These are phyloP conservation scores for Coryphaenoides rupestris DNA, from an alignment of 2,113 vertebrate genomes.

Conservation along the genomic window DNA sequence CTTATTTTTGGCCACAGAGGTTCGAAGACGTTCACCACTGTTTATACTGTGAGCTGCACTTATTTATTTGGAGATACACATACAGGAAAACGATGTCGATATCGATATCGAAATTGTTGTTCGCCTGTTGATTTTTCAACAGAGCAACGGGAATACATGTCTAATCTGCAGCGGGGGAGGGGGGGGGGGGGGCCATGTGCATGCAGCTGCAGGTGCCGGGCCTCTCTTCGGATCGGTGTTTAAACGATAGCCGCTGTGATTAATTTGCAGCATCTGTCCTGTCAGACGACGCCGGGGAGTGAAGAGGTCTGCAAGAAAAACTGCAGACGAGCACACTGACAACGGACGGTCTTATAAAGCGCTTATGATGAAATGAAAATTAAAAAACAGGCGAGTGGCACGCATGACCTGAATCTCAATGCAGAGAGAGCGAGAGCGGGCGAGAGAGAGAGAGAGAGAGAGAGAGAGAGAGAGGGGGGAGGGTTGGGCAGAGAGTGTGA, in stretches of 20 bases:
- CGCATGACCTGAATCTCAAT: constrained; percentile 93
- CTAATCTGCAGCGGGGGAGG: constrained; percentile 61
- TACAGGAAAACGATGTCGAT: constrained; percentile 35
- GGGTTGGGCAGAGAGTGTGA: constrained; percentile 52
- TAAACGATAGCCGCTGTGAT: constrained; percentile 88
- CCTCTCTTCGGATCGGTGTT: constrained; percentile 64
- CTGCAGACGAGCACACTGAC: constrained; percentile 96
- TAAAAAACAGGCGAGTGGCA: constrained; percentile 91
- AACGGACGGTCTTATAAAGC: constrained; percentile 98
- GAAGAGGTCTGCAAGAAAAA: constrained; percentile 96
- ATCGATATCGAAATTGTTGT: too few species aligned
- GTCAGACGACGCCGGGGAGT: constrained; percentile 89
- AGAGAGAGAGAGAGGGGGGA: neutral
- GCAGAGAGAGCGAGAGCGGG: constrained; percentile 25
- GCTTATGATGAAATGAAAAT: constrained; percentile 99
- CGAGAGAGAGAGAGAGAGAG: constrained; percentile 13
- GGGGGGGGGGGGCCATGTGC: too few species aligned
- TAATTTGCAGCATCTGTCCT: constrained; percentile 99
- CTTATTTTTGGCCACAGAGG: constrained; percentile 34
- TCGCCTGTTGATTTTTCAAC: too few species aligned
- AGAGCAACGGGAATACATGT: constrained; percentile 44
- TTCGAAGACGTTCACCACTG: constrained; percentile 45
- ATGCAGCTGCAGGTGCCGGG: constrained; percentile 60
- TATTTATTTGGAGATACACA: constrained; percentile 41
- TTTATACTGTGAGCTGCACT: constrained; percentile 48